These are phyloP conservation scores for Cavia aperea DNA, from an alignment of 2,113 vertebrate genomes.

Conservation along the genomic window DNA sequence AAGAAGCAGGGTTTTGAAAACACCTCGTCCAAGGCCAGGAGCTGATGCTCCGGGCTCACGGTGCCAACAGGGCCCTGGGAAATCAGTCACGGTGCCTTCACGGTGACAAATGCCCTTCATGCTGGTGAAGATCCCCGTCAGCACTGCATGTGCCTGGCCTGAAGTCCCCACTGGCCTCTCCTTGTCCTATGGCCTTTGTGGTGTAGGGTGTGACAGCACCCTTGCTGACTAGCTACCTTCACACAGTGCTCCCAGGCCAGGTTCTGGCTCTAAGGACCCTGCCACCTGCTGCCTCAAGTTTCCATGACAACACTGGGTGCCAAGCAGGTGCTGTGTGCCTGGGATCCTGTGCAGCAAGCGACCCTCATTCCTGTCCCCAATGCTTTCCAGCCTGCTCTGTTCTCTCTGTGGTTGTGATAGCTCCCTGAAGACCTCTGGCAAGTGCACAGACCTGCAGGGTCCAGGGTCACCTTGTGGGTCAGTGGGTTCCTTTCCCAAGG, in stretches of 20 bases:
- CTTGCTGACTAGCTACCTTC: neutral
- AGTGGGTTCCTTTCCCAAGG: neutral
- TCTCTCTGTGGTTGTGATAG: neutral
- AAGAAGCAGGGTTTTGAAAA: conserved; percentile 16
- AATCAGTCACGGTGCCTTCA: neutral
- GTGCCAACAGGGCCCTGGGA: neutral
- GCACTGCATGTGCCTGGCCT: neutral
- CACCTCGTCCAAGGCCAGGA: neutral
- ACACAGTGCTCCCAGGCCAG: neutral
- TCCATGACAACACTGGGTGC: neutral
- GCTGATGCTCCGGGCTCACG: neutral
- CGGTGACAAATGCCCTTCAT: neutral
- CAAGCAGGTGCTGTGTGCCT: neutral
- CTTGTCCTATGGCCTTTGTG: too few relatives aligned
- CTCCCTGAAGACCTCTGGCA: neutral
- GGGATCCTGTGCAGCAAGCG: neutral
- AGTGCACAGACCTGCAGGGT: too few relatives aligned
- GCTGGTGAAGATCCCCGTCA: neutral
- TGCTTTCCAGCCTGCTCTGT: neutral
- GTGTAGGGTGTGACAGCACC: neutral
- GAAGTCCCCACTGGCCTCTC: neutral
- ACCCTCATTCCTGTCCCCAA: neutral
- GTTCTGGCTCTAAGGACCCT: neutral
- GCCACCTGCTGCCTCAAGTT: neutral
- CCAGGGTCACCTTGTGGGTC: neutral